Percentiles rank a stretch among this genome's conserved stretches.
Evolutionary conservation across 1,140 invertebrate species (phyloP).

Genomic region (Drosophila teissieri): DNA sequence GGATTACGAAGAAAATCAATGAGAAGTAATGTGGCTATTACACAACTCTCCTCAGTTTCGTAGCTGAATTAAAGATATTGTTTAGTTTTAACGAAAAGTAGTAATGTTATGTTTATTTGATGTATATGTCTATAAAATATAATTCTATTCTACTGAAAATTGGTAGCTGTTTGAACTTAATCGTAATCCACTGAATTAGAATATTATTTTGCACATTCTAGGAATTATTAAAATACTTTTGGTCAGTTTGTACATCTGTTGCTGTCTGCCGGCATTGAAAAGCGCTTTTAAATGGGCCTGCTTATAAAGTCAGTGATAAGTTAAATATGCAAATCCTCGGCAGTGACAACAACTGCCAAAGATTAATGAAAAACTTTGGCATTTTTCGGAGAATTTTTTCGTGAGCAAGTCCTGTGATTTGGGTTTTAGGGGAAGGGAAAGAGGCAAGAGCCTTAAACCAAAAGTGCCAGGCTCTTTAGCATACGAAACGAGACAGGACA

Average conservation of each 20-base stretch:
- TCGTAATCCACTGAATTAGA: no score
- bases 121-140: no score
- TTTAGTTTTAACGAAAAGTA: background rate
- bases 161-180: no score
- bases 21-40: conserved; percentile 13
- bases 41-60: background rate
- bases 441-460: conserved; percentile 24
- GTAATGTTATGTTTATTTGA: no score
- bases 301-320: conserved; percentile 53
- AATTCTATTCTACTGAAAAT: no score
- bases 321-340: conserved; percentile 70
- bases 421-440: background rate
- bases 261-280: conserved; percentile 13
- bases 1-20: conserved; percentile 46
- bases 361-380: conserved; percentile 77
- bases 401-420: conserved; percentile 31
- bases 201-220: no score
- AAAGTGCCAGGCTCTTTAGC: conserved; percentile 59
- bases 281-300: conserved; percentile 49
- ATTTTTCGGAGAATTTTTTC: conserved; percentile 49
- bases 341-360: conserved; percentile 65
- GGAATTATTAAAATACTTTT: background rate
- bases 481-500: conserved; percentile 64
- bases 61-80: no score
- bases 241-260: conserved; percentile 24